These are phyloP conservation scores for Seladonia tumulorum DNA, from an alignment of 2,888 invertebrate species.

Conservation along the genomic window DNA sequence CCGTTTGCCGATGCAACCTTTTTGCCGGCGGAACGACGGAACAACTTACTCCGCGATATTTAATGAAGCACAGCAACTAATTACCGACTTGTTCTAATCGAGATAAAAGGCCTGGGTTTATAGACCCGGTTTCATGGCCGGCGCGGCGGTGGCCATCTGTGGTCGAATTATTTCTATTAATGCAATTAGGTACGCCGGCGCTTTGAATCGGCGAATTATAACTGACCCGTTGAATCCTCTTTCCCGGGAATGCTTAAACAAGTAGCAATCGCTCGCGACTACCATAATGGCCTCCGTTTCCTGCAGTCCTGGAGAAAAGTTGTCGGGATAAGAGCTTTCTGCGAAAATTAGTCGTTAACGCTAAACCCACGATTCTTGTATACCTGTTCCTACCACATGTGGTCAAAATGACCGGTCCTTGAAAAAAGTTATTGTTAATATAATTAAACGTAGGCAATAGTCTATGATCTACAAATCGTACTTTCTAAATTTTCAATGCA, in stretches of 20 bases:
- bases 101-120: not conserved
- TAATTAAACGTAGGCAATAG: too few relatives aligned
- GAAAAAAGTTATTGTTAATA: too few relatives aligned
- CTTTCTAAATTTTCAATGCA: too few relatives aligned
- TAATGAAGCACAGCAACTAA: not conserved
- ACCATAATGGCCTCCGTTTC: not conserved
- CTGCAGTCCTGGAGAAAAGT: not conserved
- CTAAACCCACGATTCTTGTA: too few relatives aligned
- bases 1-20: not conserved
- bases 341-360: constrained; percentile 21
- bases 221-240: not conserved
- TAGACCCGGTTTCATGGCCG: not conserved
- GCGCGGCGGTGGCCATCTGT: not conserved
- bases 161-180: not conserved
- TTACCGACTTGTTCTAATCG: not conserved
- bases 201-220: not conserved
- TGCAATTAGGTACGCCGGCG: not conserved
- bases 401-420: too few relatives aligned
- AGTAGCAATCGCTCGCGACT: not conserved
- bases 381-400: too few relatives aligned
- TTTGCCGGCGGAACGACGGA: not conserved
- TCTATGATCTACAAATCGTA: too few relatives aligned
- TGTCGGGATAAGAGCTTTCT: not conserved
- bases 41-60: not conserved
- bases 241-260: not conserved